Evolutionary conservation across 2,888 invertebrate genomes (phyloP).

Genomic region (Ganaspis brasiliensis): DNA sequence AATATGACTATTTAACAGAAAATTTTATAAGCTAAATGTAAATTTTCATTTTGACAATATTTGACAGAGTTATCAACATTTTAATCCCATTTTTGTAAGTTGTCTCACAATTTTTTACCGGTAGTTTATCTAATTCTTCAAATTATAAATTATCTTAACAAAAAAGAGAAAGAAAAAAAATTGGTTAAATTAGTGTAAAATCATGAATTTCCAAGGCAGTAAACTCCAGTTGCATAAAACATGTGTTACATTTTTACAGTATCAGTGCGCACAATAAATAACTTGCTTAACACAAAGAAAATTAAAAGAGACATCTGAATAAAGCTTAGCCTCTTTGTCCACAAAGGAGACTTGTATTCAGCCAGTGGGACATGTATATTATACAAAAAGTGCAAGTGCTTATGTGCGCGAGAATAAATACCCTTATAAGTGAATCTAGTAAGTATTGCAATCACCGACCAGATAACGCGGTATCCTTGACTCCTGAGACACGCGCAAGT

Average conservation of each 20-base stretch:
- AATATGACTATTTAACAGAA: no score
- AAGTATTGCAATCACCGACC: slow-evolving; percentile 63
- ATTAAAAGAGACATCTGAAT: slow-evolving; percentile 14
- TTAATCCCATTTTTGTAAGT: no score
- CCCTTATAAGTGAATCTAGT: slow-evolving; percentile 51
- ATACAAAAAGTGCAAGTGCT: slow-evolving; percentile 8
- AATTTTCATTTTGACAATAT: no score
- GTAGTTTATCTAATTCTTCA: no score
- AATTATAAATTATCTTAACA: no score
- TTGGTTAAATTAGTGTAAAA: no score
- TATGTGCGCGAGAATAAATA: slow-evolving; percentile 41
- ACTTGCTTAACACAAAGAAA: slow-evolving; percentile 43
- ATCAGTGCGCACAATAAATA: slow-evolving; percentile 14
- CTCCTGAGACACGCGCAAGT: slow-evolving; percentile 65
- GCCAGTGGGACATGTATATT: not conserved
- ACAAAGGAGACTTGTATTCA: not conserved
- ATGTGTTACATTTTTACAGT: slow-evolving; percentile 12
- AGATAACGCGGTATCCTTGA: slow-evolving; percentile 77
- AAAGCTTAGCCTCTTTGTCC: slow-evolving; percentile 8
- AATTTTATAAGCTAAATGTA: no score
- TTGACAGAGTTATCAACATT: no score
- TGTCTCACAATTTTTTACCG: no score
- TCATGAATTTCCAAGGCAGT: not conserved
- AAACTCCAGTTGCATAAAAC: not conserved
- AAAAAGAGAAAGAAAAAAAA: not conserved